phyloP scores from a whole-genome alignment of 2,888 invertebrate species.

The Erynnis tages region DNA sequence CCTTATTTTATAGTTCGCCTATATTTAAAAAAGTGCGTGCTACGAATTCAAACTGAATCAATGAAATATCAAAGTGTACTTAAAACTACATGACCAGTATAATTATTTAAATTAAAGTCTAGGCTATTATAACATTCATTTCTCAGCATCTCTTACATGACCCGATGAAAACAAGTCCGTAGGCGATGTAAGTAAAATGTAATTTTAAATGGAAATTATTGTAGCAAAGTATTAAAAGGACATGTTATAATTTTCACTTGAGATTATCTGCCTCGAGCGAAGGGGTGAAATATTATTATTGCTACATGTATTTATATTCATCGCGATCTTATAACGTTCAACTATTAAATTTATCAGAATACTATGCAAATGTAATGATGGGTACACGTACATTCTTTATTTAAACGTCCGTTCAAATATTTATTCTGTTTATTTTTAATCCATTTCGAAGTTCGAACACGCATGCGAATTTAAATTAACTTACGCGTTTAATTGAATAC shows the following conservation, averaged over 20 bases:
- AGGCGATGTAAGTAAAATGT: background rate
- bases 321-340: slow-evolving; percentile 5
- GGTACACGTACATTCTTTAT: background rate
- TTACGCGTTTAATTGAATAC: no score
- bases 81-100: no score
- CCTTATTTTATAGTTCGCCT: no score
- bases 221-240: slow-evolving; percentile 4
- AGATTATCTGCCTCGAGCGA: slow-evolving; percentile 2
- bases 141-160: background rate
- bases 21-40: no score
- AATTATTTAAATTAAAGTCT: no score
- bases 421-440: background rate
- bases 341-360: slow-evolving; percentile 8
- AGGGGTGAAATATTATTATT: slow-evolving; percentile 13
- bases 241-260: slow-evolving; percentile 4
- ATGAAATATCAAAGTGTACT: no score
- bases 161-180: background rate
- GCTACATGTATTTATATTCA: slow-evolving; percentile 1
- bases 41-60: no score
- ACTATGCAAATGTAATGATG: slow-evolving; percentile 2
- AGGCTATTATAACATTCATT: no score
- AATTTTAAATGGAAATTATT: slow-evolving; percentile 10
- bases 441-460: background rate
- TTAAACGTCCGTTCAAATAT: background rate
- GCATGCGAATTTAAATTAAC: background rate